Evolutionary conservation across 2,797 vertebrate genomes (phyloP), one percentile per base, ranked within the genome.

Genomic region (Neostethus bicornis): DNA sequence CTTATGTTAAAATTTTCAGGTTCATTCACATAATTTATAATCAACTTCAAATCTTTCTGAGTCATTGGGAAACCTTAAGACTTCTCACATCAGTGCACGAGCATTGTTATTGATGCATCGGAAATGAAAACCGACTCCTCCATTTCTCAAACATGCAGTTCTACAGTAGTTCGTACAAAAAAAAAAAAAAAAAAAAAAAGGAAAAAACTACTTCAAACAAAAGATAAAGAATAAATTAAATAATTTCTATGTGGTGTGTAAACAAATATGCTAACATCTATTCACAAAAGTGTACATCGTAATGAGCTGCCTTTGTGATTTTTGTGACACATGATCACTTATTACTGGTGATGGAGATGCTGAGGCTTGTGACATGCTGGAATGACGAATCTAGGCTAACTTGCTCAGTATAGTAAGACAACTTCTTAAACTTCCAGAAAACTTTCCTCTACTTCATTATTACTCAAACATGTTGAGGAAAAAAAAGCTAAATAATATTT

Each of bases 191-290:
- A 84, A 84, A 79, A 83, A 83, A 81, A n/a, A n/a, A n/a, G n/a
- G n/a, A n/a, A n/a, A n/a, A 83, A 75, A 50, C 62, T 1, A 52
- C 61, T 44, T 51, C 72, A 71, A 81, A 81, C 73, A 77, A 87
- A 89, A 86, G 75, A 82, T 68, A 81, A 84, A 87, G 64, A 90
- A 92, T 92, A 92, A 91, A 88, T 91, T 89, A 92, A 90, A 90
- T 81, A 19, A 67, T 85, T 84, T 91, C 80, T 83, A 86, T 84
- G 73, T 79, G 77, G 73, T 67, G 77, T 38, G 61, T 89, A 87
- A 92, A 89, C 85, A 89, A 90, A 91, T 85, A 85, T 78, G 82
- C 85, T 87, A 89, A 89, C 71, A 71, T 75, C 77, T 92, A 92
- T 92, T 87, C 93, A 93, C 92, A 88, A 75, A 87, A 77, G 69